These are phyloP conservation scores for Sus scrofa DNA, from an alignment of 2,113 vertebrate genomes.

Conservation along the genomic window T2T-Sscrofa CM000813.6:144597001-144597500, in stretches of 20 bases:
- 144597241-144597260: not conserved
- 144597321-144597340: not conserved
- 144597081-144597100: conserved; percentile 22
- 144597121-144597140: not conserved
- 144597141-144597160: not conserved
- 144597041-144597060: not conserved
- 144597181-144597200: conserved; percentile 19
- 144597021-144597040: not conserved
- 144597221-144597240: not conserved
- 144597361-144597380: not conserved
- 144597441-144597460: not conserved
- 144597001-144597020: not conserved
- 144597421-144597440: not conserved
- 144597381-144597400: not conserved
- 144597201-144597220: conserved; percentile 23
- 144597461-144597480: conserved; percentile 33
- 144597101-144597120: not conserved
- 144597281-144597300: not conserved
- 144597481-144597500: not conserved
- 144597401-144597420: not conserved
- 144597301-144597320: not conserved
- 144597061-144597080: not conserved
- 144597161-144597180: not conserved
- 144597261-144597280: not conserved
- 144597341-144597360: not conserved